Percentiles rank a stretch among this genome's conserved stretches.
Evolutionary conservation across 2,888 invertebrate genomes (phyloP).

Genomic region (Melipona beecheii): DNA sequence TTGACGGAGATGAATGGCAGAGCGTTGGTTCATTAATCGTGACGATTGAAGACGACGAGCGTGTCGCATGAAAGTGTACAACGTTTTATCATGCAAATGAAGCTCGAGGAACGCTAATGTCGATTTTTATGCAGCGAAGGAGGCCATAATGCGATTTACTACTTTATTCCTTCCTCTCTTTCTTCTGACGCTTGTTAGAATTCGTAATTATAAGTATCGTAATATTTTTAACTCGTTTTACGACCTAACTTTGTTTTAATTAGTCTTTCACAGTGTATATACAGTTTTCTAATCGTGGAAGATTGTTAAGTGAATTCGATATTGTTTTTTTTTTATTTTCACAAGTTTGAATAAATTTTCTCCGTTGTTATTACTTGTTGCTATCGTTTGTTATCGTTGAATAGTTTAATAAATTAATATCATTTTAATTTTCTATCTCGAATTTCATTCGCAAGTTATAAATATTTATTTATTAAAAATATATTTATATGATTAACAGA

Average conservation of each 20-base stretch:
- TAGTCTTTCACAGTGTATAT: neutral
- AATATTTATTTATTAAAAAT: neutral
- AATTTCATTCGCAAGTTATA: neutral
- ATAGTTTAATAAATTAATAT: neutral
- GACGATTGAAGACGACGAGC: neutral
- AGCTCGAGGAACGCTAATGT: conserved; percentile 1
- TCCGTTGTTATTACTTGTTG: neutral
- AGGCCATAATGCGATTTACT: conserved; percentile 41
- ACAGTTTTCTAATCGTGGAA: neutral
- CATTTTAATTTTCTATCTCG: neutral
- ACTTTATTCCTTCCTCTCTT: neutral
- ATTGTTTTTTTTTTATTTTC: neutral
- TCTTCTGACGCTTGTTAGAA: neutral
- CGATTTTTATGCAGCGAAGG: conserved; percentile 24
- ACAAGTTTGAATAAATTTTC: conserved; percentile 25
- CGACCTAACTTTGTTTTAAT: neutral
- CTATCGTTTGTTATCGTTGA: neutral
- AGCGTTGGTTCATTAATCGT: neutral
- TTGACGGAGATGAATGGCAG: neutral
- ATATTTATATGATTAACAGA: neutral
- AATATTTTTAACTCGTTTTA: neutral
- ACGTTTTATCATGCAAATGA: conserved; percentile 12
- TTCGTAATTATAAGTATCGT: neutral
- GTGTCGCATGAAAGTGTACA: neutral
- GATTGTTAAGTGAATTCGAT: neutral